phyloP scores from a whole-genome alignment of 2,888 invertebrate genomes.

The Matsumyia berberina region DNA sequence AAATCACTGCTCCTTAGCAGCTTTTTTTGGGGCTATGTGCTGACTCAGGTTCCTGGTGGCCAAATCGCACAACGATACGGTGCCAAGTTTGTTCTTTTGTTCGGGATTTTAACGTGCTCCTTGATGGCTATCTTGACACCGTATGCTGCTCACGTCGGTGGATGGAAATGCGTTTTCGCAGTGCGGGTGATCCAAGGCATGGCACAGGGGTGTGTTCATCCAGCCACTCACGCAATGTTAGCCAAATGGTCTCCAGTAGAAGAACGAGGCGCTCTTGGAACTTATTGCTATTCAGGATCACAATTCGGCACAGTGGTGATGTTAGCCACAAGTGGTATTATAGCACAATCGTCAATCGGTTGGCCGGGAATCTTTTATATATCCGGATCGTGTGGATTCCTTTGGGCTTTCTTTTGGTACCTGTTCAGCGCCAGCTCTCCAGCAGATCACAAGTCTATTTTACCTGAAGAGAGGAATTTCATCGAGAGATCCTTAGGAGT shows the following conservation, averaged over 20 bases:
- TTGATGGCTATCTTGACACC: constrained; percentile 89
- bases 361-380: constrained; percentile 92
- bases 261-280: constrained; percentile 88
- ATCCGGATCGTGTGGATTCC: constrained; percentile 87
- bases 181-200: constrained; percentile 88
- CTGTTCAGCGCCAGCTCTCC: constrained; percentile 89
- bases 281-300: constrained; percentile 89
- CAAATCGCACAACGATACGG: constrained; percentile 90
- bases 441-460: constrained; percentile 86
- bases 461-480: constrained; percentile 87
- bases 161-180: constrained; percentile 86
- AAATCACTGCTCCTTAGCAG: constrained; percentile 87
- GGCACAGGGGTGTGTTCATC: constrained; percentile 88
- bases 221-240: constrained; percentile 88
- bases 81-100: constrained; percentile 87
- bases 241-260: constrained; percentile 89
- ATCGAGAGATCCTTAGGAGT: constrained; percentile 89
- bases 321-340: constrained; percentile 89
- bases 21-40: constrained; percentile 89
- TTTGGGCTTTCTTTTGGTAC: constrained; percentile 88
- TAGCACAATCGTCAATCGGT: constrained; percentile 88
- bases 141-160: constrained; percentile 87
- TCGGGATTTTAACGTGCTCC: constrained; percentile 87
- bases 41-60: constrained; percentile 88
- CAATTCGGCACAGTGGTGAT: constrained; percentile 93